A percentile compares a stretch with the other conserved stretches of the same genome.
Evolutionary conservation across 2,888 invertebrate genomes (phyloP).

Genomic region (Luffia ferchaultella): DNA sequence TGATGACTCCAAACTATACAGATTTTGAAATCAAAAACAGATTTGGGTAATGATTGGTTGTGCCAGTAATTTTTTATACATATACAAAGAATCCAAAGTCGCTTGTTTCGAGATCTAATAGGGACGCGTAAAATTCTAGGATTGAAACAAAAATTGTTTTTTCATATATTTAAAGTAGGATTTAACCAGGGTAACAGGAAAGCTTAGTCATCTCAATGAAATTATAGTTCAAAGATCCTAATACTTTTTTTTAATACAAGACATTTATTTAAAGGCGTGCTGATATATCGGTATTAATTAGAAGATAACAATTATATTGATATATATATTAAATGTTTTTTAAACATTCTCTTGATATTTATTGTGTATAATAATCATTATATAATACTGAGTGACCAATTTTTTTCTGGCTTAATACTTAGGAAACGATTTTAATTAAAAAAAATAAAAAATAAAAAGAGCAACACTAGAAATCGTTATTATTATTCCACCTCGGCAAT

Average conservation of each 20-base stretch:
- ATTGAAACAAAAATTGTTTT: too few relatives aligned
- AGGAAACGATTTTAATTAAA: too few relatives aligned
- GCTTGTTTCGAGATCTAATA: too few relatives aligned
- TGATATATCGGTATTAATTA: too few relatives aligned
- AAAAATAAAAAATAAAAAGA: too few relatives aligned
- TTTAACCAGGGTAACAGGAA: constrained; percentile 40
- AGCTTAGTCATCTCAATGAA: constrained; percentile 10
- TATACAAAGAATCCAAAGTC: constrained; percentile 53
- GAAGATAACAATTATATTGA: too few relatives aligned
- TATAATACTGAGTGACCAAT: background rate
- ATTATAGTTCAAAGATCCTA: background rate
- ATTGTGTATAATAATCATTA: background rate
- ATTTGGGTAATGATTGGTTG: constrained; percentile 55
- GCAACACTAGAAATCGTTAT: too few relatives aligned
- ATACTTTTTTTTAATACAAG: too few relatives aligned
- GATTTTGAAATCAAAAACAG: constrained; percentile 32
- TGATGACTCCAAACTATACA: constrained; percentile 42
- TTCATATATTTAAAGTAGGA: too few relatives aligned
- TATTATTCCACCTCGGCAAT: too few relatives aligned
- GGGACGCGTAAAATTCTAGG: too few relatives aligned
- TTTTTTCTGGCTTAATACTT: background rate
- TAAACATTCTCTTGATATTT: background rate
- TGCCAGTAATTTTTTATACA: constrained; percentile 48
- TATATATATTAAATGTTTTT: background rate
- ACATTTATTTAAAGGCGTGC: too few relatives aligned